Evolutionary conservation across 2,888 invertebrate species (phyloP).

Genomic region (Leptopilina drosophilae): DNA sequence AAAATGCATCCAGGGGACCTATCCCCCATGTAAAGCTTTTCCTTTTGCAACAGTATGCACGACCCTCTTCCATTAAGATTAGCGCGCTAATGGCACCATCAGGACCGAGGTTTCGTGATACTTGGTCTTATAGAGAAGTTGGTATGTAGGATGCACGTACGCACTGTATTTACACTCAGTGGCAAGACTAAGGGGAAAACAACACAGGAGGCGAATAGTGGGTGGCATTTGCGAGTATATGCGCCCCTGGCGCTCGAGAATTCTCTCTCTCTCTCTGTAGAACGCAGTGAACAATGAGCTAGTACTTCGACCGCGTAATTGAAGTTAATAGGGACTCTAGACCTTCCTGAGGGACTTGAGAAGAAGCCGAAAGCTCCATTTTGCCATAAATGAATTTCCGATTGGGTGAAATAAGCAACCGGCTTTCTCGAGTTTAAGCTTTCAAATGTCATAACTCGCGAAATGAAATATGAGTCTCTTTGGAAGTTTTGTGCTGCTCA

Average conservation of each 20-base stretch:
- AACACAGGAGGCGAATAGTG: slow-evolving; percentile 32
- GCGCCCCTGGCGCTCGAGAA: slow-evolving; percentile 44
- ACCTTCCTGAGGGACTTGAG: slow-evolving; percentile 56
- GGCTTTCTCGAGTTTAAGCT: slow-evolving; percentile 11
- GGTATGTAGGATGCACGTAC: slow-evolving; percentile 44
- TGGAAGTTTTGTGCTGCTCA: not conserved
- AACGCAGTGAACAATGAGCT: slow-evolving; percentile 60
- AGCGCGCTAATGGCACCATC: slow-evolving; percentile 59
- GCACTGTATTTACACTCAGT: slow-evolving; percentile 44
- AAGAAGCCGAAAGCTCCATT: slow-evolving; percentile 38
- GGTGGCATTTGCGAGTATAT: slow-evolving; percentile 48
- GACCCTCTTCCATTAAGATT: slow-evolving; percentile 62
- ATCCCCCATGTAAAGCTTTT: slow-evolving; percentile 47
- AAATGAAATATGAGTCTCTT: slow-evolving; percentile 27
- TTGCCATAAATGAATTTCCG: slow-evolving; percentile 50
- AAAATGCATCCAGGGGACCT: slow-evolving; percentile 49
- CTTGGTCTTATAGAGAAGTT: slow-evolving; percentile 29
- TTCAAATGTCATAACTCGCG: not conserved
- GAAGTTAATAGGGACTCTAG: slow-evolving; percentile 61
- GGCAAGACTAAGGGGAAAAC: slow-evolving; percentile 30
- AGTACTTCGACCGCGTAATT: slow-evolving; percentile 62
- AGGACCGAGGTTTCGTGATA: slow-evolving; percentile 49
- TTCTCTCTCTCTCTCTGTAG: slow-evolving; percentile 48
- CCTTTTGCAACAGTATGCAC: slow-evolving; percentile 47
- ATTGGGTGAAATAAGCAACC: slow-evolving; percentile 34